These are phyloP conservation scores for Epizoanthus stellaris DNA, from an alignment of 92 coral and sea anemone species.

Conservation along the genomic window DNA sequence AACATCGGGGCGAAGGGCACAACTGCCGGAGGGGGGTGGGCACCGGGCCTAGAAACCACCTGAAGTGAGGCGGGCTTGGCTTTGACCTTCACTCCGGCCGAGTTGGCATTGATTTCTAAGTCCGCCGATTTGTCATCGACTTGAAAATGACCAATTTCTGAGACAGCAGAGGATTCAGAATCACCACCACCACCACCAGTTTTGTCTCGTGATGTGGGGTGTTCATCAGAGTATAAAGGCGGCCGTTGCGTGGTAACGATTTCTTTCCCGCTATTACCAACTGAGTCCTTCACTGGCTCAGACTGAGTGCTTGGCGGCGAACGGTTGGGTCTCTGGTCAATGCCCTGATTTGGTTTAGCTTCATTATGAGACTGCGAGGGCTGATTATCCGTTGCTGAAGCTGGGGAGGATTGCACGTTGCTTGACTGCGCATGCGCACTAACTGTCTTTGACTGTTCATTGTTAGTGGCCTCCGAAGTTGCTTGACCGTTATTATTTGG, in stretches of 20 bases:
- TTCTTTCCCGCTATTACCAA: constrained; percentile 89
- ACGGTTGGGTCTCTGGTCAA: not conserved
- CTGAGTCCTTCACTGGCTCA: constrained; percentile 69
- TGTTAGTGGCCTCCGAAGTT: constrained; percentile 4
- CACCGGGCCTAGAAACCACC: constrained; percentile 98
- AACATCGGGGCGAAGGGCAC: constrained; percentile 74
- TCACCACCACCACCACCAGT: not conserved
- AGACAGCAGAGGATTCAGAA: constrained; percentile 50
- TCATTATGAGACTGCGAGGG: not conserved
- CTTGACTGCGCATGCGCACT: not conserved
- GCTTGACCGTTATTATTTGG: not conserved
- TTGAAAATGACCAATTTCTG: constrained; percentile 95
- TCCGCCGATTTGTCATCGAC: constrained; percentile 98
- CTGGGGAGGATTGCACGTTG: not conserved
- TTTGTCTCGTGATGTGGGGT: constrained; percentile 24
- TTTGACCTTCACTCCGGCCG: constrained; percentile 96
- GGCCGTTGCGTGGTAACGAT: constrained; percentile 73
- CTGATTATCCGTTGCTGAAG: not conserved
- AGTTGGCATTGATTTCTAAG: constrained; percentile 97
- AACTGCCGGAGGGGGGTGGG: constrained; percentile 75
- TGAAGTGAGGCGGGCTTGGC: constrained; percentile 99
- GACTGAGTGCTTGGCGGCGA: constrained; percentile 18
- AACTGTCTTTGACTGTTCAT: not conserved
- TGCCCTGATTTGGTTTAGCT: not conserved
- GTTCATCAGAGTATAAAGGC: constrained; percentile 30